Evolutionary conservation across 2,797 vertebrate genomes (phyloP).

Genomic region (Pelodytes ibericus): DNA sequence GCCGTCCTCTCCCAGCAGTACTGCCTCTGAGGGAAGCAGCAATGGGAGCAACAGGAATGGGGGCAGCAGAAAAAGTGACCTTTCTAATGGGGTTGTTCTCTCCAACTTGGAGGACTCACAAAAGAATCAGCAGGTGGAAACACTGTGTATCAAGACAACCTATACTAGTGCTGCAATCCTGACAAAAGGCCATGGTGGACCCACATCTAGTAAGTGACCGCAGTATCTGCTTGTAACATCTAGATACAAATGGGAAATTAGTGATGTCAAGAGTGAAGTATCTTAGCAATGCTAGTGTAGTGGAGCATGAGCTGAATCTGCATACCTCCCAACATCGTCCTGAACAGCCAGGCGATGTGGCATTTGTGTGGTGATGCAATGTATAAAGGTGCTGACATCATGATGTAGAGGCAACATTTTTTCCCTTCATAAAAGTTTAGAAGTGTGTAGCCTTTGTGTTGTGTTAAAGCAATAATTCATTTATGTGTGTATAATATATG

Average conservation of each 20-base stretch:
- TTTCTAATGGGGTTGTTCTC: slow-evolving; percentile 69
- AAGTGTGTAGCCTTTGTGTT: too few species aligned
- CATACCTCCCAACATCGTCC: too few species aligned
- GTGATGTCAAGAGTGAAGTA: background rate
- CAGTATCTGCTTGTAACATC: background rate
- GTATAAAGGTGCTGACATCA: too few species aligned
- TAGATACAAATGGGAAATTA: too few species aligned
- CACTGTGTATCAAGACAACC: slow-evolving; percentile 67
- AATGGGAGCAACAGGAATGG: slow-evolving; percentile 68
- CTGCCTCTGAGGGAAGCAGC: slow-evolving; percentile 64
- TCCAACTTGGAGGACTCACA: slow-evolving; percentile 63
- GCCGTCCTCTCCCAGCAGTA: slow-evolving; percentile 80
- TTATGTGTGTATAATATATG: too few species aligned
- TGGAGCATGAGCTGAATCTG: too few species aligned
- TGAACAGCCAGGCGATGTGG: too few species aligned
- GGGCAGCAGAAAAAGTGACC: slow-evolving; percentile 64
- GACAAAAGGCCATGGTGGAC: slow-evolving; percentile 79
- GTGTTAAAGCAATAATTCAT: too few species aligned
- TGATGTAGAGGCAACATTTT: too few species aligned
- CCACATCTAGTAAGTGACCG: slow-evolving; percentile 83
- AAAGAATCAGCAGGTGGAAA: slow-evolving; percentile 69
- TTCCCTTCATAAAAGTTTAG: too few species aligned
- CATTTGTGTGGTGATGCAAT: too few species aligned
- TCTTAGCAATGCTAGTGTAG: too few species aligned
- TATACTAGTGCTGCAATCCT: slow-evolving; percentile 66